Conservation (phyloP, 30 jellyfish, hydroid and myxozoan genomes). For the Cassiopea andromeda region DNA sequence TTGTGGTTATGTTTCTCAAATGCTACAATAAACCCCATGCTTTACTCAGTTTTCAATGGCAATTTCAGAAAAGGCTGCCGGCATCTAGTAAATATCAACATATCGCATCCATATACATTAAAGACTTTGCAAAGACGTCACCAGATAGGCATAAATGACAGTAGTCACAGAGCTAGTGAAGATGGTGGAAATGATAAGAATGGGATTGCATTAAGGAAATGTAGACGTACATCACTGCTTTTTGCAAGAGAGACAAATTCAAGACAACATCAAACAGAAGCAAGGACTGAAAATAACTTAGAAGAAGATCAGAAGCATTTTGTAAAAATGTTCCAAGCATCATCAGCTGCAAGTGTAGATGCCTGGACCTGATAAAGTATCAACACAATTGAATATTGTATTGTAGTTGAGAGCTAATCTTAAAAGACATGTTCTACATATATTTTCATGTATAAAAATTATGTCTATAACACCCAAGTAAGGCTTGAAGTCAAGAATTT, state of each 20-base stretch:
- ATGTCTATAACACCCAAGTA: too few relatives aligned
- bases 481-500: too few relatives aligned
- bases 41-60: constrained; percentile 70
- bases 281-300: not conserved
- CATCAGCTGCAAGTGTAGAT: constrained; percentile 49
- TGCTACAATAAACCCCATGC: constrained; percentile 71
- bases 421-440: not conserved
- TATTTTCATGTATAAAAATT: too few relatives aligned
- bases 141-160: constrained; percentile 71
- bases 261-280: constrained; percentile 8
- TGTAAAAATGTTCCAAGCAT: constrained; percentile 62
- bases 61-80: constrained; percentile 82
- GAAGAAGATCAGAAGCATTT: constrained; percentile 34
- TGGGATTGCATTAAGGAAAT: constrained; percentile 2
- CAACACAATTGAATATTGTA: not conserved
- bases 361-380: constrained; percentile 35
- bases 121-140: constrained; percentile 68
- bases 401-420: not conserved
- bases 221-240: not conserved
- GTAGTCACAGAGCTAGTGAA: constrained; percentile 66
- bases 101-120: constrained; percentile 76
- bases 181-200: constrained; percentile 31
- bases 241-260: constrained; percentile 24
- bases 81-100: constrained; percentile 60
- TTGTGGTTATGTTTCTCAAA: constrained; percentile 72